Evolutionary conservation across 2,113 vertebrate genomes (phyloP).

Genomic region (Seriola quinqueradiata): DNA sequence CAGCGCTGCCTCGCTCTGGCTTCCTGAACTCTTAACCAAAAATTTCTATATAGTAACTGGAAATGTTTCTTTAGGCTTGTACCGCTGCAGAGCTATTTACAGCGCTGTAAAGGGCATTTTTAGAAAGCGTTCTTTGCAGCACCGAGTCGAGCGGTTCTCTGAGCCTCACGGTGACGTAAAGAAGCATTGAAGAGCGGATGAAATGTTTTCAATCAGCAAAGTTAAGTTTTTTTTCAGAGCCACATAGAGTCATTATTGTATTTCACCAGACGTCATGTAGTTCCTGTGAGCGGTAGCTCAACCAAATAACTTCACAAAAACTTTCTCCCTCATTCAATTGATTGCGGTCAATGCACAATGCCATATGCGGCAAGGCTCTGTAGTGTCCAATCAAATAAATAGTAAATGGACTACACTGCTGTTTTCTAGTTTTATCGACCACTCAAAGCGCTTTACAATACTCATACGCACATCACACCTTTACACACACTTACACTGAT

Average conservation of each 20-base stretch:
- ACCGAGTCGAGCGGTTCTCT: background rate
- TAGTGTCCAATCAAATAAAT: too few relatives aligned
- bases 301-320: background rate
- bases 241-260: background rate
- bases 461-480: too few relatives aligned
- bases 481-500: too few relatives aligned
- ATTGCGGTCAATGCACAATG: too few relatives aligned
- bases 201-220: conserved; percentile 29
- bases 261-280: conserved; percentile 20
- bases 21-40: background rate
- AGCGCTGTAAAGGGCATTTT: conserved; percentile 16
- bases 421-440: too few relatives aligned
- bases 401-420: too few relatives aligned
- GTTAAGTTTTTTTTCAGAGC: background rate
- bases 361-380: too few relatives aligned
- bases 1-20: background rate
- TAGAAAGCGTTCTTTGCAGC: background rate
- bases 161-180: background rate
- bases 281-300: background rate
- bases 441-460: too few relatives aligned
- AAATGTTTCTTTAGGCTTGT: conserved; percentile 17
- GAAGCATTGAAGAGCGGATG: background rate
- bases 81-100: conserved; percentile 22
- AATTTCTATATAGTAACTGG: conserved; percentile 1
- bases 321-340: background rate